A percentile compares a stretch with the other conserved stretches of the same genome.
Conservation (phyloP, 1,140 invertebrate species). For the Drosophila triauraria region DNA sequence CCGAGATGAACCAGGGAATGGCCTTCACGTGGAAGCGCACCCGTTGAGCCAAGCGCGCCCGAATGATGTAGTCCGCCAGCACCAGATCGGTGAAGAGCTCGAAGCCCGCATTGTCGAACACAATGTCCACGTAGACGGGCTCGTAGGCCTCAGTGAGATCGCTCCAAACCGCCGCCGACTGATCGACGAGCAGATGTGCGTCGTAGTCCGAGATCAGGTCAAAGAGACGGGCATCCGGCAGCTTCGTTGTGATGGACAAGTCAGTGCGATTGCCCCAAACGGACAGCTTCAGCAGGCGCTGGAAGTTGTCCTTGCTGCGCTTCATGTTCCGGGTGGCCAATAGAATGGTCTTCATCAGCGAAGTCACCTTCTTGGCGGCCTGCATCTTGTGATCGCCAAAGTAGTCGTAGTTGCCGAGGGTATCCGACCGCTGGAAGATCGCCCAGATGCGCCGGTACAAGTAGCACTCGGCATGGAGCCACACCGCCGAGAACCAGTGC, state of each 20-base stretch:
- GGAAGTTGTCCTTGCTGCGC: constrained; percentile 85
- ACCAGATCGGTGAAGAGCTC: constrained; percentile 96
- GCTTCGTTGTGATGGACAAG: constrained; percentile 92
- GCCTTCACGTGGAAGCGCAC: constrained; percentile 95
- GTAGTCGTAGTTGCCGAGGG: constrained; percentile 90
- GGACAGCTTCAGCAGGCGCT: constrained; percentile 87
- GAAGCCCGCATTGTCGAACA: constrained; percentile 98
- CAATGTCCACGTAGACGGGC: constrained; percentile 88
- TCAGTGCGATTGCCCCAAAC: constrained; percentile 93
- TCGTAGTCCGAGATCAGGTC: background rate
- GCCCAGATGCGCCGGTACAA: constrained; percentile 94
- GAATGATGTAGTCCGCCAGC: constrained; percentile 92
- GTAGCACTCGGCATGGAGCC: constrained; percentile 97
- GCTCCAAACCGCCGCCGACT: constrained; percentile 51
- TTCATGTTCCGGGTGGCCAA: constrained; percentile 11
- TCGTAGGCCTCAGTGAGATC: constrained; percentile 20
- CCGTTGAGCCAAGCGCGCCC: constrained; percentile 88
- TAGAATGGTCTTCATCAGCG: constrained; percentile 86
- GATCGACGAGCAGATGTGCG: constrained; percentile 39
- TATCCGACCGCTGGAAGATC: constrained; percentile 90
- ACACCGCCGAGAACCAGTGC: constrained; percentile 92
- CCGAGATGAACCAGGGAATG: constrained; percentile 98
- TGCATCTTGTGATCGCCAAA: constrained; percentile 91
- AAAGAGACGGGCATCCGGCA: constrained; percentile 37
- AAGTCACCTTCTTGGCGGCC: constrained; percentile 86